phyloP scores from a whole-genome alignment of 2,888 invertebrate species.

The Troides helena region DNA sequence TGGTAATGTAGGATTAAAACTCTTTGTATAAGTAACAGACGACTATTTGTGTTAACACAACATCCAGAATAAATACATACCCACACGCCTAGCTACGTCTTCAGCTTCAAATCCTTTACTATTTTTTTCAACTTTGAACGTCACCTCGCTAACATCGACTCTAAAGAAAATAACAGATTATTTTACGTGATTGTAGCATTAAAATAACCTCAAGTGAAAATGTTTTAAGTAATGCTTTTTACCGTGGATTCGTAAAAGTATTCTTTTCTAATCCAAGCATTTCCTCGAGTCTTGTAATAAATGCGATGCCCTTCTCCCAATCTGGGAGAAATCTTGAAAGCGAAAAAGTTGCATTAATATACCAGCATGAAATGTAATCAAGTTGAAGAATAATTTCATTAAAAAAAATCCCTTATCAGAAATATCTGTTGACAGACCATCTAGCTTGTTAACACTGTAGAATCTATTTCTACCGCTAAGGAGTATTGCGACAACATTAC shows the following conservation, averaged over 20 bases:
- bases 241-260: slow-evolving; percentile 83
- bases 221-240: slow-evolving; percentile 39
- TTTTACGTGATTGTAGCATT: background rate
- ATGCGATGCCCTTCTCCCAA: slow-evolving; percentile 87
- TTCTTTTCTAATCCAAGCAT: slow-evolving; percentile 84
- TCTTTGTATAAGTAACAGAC: background rate
- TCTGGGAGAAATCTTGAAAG: slow-evolving; percentile 61
- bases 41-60: background rate
- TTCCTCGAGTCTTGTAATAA: slow-evolving; percentile 85
- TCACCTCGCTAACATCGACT: slow-evolving; percentile 87
- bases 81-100: slow-evolving; percentile 83
- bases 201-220: background rate
- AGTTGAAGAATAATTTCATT: too few relatives aligned
- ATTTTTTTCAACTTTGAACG: slow-evolving; percentile 86
- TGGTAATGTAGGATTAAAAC: too few relatives aligned
- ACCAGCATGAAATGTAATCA: too few relatives aligned
- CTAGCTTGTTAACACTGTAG: too few relatives aligned
- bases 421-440: too few relatives aligned
- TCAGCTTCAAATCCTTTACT: slow-evolving; percentile 83
- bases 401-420: too few relatives aligned
- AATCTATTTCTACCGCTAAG: too few relatives aligned
- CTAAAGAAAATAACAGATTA: slow-evolving; percentile 66
- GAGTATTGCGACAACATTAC: too few relatives aligned
- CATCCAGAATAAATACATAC: slow-evolving; percentile 65
- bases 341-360: background rate